Evolutionary conservation across 1,140 invertebrate species (phyloP), one percentile per base, ranked within the genome.

Genomic region (Cherax quadricarinatus): DNA sequence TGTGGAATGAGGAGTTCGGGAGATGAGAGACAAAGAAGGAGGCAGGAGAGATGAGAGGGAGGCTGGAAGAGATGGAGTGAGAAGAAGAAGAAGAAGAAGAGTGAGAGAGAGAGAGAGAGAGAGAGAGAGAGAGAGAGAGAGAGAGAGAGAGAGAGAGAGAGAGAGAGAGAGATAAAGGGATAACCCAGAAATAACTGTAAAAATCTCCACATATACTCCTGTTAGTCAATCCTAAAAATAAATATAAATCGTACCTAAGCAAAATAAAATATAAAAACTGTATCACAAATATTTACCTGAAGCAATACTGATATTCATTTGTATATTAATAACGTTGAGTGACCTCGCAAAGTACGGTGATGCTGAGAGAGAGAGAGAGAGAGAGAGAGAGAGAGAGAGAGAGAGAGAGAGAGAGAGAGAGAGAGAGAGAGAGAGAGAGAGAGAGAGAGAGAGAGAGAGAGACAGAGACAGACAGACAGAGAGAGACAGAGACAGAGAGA

Each of bases 381-480:
- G 30, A 2, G 30, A 41, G 30, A 41, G 30, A 2, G 30, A 2
- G 30, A 41, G 30, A 41, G 30, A 41, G 30, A 41, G 30, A 2
- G 30, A 41, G 30, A n/a, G 14, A n/a, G n/a, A 1, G 66, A n/a
- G 66, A n/a, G 66, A n/a, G 12, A 21, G 30, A 6, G 30, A 41
- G 73, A 41, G 73, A n/a, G 73, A 75, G 30, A 41, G 73, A 75
- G 30, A 41, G 5, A 41, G 21, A 75, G 73, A 41, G 73, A 41
- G 21, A 41, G 30, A n/a, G 73, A n/a, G 73, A n/a, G 73, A n/a
- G 73, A n/a, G 73, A n/a, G 73, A n/a, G 73, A n/a, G 73, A n/a
- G 73, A n/a, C 5, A n/a, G 73, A n/a, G 73, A n/a, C 5, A 75
- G 73, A 75, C 5, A 75, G 73, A 41, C 4, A 75, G 73, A 41